Evolutionary conservation across 2,113 vertebrate genomes (phyloP), one percentile per base, ranked within the genome.

Genomic region (Microcebus ravelobensis): DNA sequence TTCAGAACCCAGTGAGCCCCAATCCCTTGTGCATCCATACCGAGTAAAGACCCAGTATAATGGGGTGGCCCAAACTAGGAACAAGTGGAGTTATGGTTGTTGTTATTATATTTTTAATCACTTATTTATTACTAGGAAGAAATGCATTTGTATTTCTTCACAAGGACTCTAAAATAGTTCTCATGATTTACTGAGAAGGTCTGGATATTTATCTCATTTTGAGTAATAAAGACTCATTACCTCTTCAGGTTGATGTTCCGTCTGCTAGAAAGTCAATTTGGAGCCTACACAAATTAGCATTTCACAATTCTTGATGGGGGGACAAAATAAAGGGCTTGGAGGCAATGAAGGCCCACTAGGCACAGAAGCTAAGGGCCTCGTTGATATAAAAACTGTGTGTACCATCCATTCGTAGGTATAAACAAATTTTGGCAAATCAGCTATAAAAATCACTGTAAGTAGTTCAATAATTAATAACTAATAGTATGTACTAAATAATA

Each of bases 201-300:
- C 31, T 87, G 13, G 11, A 27, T 79, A 96, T 74, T 39, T 89
- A 13, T 34, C 12, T 13, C 34, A 71, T 79, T 83, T 92, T 45
- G 52, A 25, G 31, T 91, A 93, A 90, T 91, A 88, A 65, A 36
- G 52, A 96, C 31, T 84, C 65, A 84, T 52, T 94, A 36, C 10
- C 52, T 65, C 61, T 86, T 85, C 52, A 57, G 36, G 73, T 61
- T 85, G 61, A 42, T 85, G 42, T 85, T 82, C 65, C 45, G 31
- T 65, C n/a, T 85, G 52, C 77, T 84, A 59, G 39, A 87, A 91
- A 94, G 85, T 87, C 76, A 81, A 17, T 52, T 31, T 76, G 27
- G 36, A 80, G 42, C 18, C 65, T 74, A 48, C 12, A 36, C 8
- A 82, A 91, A 90, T 67, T 86, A 36, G 8, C 39, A 71, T 36